Evolutionary conservation across 2,113 vertebrate species (phyloP), one percentile per base, ranked within the genome.

Genomic region (Melanotaenia duboulayi): DNA sequence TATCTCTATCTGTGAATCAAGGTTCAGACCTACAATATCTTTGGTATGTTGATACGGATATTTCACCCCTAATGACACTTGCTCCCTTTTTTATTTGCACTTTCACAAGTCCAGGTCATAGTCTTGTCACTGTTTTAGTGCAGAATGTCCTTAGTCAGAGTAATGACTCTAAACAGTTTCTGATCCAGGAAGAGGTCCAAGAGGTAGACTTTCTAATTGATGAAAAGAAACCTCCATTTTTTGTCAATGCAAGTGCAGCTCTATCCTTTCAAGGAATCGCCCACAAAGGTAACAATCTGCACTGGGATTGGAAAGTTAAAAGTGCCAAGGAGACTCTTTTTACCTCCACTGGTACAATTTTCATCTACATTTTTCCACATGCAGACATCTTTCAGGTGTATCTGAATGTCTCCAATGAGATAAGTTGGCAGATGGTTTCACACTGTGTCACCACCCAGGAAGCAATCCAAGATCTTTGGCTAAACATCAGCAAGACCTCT

Each of bases 391-490:
- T 93, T 69, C 42, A 51, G 13, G 68, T 95, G n/a, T 76, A 65
- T 51, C 78, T 95, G 52, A 94, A 92, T 44, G 88, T 89, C 23
- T 95, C 94, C 58, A 95, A 95, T 79, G 48, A 42, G 2, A 72
- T 95, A 17, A 95, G 87, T 49, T 94, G 91, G 89, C 82, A 92
- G 64, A 67, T 52, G 4, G 70, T 89, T 24, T 89, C 83, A 16
- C 86, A 90, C 50, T n/a, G 20, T 14, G 50, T 95, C 20, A 86
- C 24, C 0, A 83, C 90, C 7, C 91, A 94, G 74, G 92, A 95
- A 17, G 44, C 68, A 59, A 46, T 95, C 25, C 39, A 74, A 57
- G 93, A 84, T 44, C 76, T 95, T 32, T 66, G 3, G 12, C 73
- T 94, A 37, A 84, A 74, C 5, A 52, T 83, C 17, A 92, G 82